Base-by-base conservation (phyloP, 2,113 vertebrate genomes). In the Oceanodroma tethys region DNA sequence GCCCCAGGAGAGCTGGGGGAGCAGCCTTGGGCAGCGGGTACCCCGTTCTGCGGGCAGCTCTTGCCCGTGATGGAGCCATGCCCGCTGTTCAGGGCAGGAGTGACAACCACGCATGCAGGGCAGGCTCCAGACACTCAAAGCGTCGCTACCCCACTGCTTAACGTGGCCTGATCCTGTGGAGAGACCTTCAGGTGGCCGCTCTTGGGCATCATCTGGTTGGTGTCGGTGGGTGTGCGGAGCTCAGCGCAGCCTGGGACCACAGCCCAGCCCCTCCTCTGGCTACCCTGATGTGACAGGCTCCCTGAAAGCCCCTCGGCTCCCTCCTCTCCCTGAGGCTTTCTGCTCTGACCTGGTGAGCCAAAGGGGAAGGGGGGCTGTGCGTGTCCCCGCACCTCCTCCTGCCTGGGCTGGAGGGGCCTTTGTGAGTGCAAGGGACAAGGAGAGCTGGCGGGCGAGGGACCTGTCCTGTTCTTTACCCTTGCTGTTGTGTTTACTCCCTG, bases 401-500 rank as follows among this genome's bases (percentile, higher is more conserved):
- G 27, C 9, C 30, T 6, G 36, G 58, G 78, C 67, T 42, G 45
- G 16, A 17, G 52, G 23, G 53, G 9, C 3, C 1, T 13, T 32
- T 17, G 34, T 11, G 68, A 66, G 43, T 18, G 50, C 3, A 2
- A n/a, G 30, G 38, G 19, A 18, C 16, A 2, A 6, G 62, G 62
- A 20, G 71, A 73, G 65, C n/a, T 0, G 1, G 66, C 5, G 4
- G 65, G 60, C 2, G 7, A 47, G 19, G 75, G 42, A 65, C 78
- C n/a, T 45, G 78, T 74, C 76, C 56, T 38, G 34, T 92, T 93
- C 78, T 66, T 94, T 94, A 81, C 85, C 53, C 38, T n/a, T 17
- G 40, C 87, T 72, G 85, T 85, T 71, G 60, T 95, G 90, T 91
- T 95, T 88, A 76, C 62, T 96, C 92, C 92, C 90, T 58, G 71